Evolutionary conservation across 30 jellyfish, hydroid and myxozoan genomes (phyloP).

Genomic region (Turritopsis dohrnii): DNA sequence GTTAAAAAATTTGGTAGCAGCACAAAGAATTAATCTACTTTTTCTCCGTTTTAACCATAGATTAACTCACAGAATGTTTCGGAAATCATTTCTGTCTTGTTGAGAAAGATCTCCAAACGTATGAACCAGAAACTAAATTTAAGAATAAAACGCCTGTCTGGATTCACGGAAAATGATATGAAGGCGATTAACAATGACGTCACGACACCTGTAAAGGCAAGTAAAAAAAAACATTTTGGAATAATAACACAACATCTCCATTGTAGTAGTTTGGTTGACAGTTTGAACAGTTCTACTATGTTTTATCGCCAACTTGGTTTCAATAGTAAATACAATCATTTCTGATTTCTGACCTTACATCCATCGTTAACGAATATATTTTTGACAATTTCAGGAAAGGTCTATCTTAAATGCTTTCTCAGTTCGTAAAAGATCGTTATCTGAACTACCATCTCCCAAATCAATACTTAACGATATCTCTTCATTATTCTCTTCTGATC

Average conservation of each 20-base stretch:
- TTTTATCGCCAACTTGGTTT: too few relatives aligned
- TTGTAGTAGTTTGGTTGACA: too few relatives aligned
- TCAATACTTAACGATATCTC: slow-evolving; percentile 12
- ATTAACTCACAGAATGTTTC: slow-evolving; percentile 62
- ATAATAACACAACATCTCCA: too few relatives aligned
- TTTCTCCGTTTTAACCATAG: too few relatives aligned
- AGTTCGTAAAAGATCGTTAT: slow-evolving; percentile 10
- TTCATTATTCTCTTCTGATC: slow-evolving; percentile 7
- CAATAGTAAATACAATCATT: too few relatives aligned
- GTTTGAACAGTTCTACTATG: too few relatives aligned
- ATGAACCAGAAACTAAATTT: slow-evolving; percentile 37
- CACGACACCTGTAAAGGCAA: neutral
- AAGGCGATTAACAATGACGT: neutral
- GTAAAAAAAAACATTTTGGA: too few relatives aligned
- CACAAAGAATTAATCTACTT: too few relatives aligned
- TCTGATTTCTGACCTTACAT: too few relatives aligned
- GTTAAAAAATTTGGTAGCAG: too few relatives aligned
- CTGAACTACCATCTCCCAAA: neutral
- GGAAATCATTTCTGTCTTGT: slow-evolving; percentile 37
- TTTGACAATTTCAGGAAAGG: neutral
- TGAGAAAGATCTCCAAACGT: slow-evolving; percentile 44
- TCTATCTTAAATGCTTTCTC: neutral
- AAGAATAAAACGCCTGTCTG: slow-evolving; percentile 1
- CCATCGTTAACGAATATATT: too few relatives aligned
- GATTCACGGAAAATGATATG: neutral